Base-by-base conservation (phyloP, 1,140 invertebrate species). In the Zophobas morio region DNA sequence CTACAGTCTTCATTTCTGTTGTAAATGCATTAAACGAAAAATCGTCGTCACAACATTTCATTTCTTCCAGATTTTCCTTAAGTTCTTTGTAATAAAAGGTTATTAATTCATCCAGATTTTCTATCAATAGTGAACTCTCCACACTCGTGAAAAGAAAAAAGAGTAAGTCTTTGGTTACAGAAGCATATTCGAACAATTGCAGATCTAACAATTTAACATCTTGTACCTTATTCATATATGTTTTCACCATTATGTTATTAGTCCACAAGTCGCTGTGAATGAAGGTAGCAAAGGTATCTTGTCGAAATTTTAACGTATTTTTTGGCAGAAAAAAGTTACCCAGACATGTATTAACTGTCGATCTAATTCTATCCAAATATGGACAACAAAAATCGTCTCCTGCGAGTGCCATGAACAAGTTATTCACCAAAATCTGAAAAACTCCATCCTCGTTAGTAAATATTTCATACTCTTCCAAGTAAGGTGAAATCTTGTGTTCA, bases 121-220 rank as follows among this genome's bases (percentile, higher is more conserved):
- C 75, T 0, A 85, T 80, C 1, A 87, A 74, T 0, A 89, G 80
- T 0, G 84, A 60, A 1, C 78, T 54, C 6, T 86, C 77, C 1
- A 90, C 82, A 74, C 90, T 90, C 0, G 87, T 87, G 5, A 87
- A 86, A 1, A 92, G 71, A 46, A 91, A 88, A 49, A 91, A 91
- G 0, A 89, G 77, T 1, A 92, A 54, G 79, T 92, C 91, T 1
- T 88, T 84, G 0, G 87, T 78, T 5, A 89, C 84, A 34, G 88
- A 90, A 0, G 84, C 83, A 46, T 88, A 88, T 8, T 87, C 79
- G 6, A 87, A 86, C 32, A 89, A 87, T 85, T 92, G 91, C 76
- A 91, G 92, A 80, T 92, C 91, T 0, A 92, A 84, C 42, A 92
- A 87, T 82, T 90, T 91, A 1, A 89, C 77, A 35, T 88, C 85